Percentiles rank a stretch among this genome's conserved stretches.
Evolutionary conservation across 2,797 vertebrate species (phyloP).

Genomic region (Catostomus latipinnis): DNA sequence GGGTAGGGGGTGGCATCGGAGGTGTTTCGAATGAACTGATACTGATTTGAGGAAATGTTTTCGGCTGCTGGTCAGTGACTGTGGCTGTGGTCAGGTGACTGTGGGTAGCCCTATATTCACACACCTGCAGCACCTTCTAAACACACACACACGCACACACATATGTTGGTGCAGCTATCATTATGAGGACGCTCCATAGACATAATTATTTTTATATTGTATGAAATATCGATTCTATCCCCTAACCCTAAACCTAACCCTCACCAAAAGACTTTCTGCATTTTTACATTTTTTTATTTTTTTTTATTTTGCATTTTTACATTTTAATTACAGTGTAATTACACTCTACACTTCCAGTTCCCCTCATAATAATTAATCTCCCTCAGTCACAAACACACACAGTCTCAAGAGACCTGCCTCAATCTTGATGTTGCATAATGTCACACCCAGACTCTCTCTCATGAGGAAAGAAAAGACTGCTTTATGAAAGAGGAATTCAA

Average conservation of each 20-base stretch:
- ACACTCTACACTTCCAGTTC: conserved; percentile 74
- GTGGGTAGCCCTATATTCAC: conserved; percentile 63
- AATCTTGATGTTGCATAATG: conserved; percentile 18
- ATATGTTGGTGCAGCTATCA: neutral
- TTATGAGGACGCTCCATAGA: no score
- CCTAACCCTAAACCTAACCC: no score
- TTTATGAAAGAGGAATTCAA: conserved; percentile 3
- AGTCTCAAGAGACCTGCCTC: conserved; percentile 67
- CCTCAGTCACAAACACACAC: conserved; percentile 55
- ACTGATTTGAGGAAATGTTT: conserved; percentile 80
- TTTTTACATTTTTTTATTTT: no score
- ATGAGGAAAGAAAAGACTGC: neutral
- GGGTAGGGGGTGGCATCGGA: neutral
- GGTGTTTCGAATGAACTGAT: conserved; percentile 70
- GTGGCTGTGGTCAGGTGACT: conserved; percentile 61
- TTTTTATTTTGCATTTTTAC: no score
- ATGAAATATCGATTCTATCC: no score
- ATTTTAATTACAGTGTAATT: conserved; percentile 30
- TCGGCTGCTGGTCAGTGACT: conserved; percentile 64
- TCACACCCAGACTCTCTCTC: neutral
- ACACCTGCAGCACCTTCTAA: conserved; percentile 73
- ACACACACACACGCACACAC: conserved; percentile 36
- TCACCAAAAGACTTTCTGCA: no score
- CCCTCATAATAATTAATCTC: conserved; percentile 64
- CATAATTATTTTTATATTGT: no score